Evolutionary conservation across 2,113 vertebrate species (phyloP).

Genomic region (Syngnathus floridae): DNA sequence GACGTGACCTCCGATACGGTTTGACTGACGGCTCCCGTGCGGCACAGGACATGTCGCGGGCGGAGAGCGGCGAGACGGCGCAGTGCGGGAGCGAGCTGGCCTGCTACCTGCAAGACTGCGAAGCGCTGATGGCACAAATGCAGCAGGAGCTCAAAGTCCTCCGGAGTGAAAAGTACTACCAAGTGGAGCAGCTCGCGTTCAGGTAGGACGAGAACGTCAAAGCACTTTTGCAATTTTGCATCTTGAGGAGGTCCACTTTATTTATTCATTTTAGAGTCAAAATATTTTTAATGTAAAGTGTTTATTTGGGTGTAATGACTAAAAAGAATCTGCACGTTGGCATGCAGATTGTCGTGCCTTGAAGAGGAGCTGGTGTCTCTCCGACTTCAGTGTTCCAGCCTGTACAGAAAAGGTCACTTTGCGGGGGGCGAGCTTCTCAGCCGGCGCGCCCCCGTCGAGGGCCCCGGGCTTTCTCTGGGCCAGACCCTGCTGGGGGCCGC

Average conservation of each 20-base stretch:
- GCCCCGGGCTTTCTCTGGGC: conserved; percentile 73
- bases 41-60: conserved; percentile 81
- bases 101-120: conserved; percentile 88
- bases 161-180: conserved; percentile 88
- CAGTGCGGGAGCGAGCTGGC: conserved; percentile 85
- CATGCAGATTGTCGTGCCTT: conserved; percentile 79
- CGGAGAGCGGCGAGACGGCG: conserved; percentile 82
- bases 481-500: conserved; percentile 66
- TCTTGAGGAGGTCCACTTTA: not conserved
- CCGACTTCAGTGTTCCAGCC: conserved; percentile 85
- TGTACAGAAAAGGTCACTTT: conserved; percentile 92
- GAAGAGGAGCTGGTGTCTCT: conserved; percentile 92
- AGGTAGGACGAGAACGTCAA: conserved; percentile 68
- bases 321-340: too few relatives aligned
- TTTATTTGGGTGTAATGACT: too few relatives aligned
- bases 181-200: conserved; percentile 93
- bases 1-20: not conserved
- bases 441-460: conserved; percentile 48
- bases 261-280: too few relatives aligned
- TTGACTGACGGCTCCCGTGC: not conserved
- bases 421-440: conserved; percentile 60
- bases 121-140: conserved; percentile 81
- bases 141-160: conserved; percentile 88
- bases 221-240: not conserved
- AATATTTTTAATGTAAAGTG: too few relatives aligned